A percentile compares a stretch with the other conserved stretches of the same genome.
Conservation (phyloP, 2,797 vertebrate genomes). For the Emydoidea blandingii region DNA sequence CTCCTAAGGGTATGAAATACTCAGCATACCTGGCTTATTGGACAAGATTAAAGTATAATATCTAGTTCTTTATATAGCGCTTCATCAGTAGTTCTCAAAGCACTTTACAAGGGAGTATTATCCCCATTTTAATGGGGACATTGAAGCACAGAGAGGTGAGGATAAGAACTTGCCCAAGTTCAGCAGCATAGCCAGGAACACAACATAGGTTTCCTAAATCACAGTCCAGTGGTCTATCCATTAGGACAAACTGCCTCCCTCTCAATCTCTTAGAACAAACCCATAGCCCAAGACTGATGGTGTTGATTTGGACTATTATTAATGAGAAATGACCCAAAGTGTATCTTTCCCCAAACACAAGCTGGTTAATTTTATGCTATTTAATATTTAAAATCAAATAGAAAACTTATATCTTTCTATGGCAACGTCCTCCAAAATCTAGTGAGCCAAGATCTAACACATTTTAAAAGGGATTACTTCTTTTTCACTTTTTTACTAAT, state of each 20-base stretch:
- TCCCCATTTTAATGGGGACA: constrained; percentile 15
- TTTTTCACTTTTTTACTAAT: background rate
- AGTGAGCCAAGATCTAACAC: background rate
- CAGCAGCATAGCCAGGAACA: constrained; percentile 31
- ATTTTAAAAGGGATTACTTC: background rate
- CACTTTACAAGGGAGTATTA: background rate
- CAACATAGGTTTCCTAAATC: constrained; percentile 32
- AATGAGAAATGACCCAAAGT: background rate
- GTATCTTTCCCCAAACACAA: background rate
- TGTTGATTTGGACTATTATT: background rate
- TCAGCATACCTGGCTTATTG: background rate
- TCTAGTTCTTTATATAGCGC: background rate
- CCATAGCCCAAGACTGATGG: background rate
- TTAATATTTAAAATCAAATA: background rate
- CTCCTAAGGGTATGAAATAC: background rate
- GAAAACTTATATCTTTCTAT: background rate
- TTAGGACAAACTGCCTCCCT: background rate
- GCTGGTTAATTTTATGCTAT: background rate
- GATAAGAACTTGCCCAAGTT: background rate
- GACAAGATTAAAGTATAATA: constrained; percentile 12
- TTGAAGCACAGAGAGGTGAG: constrained; percentile 30
- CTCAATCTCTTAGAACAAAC: background rate
- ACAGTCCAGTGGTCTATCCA: constrained; percentile 6
- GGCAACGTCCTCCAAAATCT: background rate
- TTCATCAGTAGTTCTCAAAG: constrained; percentile 29